phyloP scores from a whole-genome alignment of 1,140 invertebrate genomes.

The Lordiphosa mommai region DNA sequence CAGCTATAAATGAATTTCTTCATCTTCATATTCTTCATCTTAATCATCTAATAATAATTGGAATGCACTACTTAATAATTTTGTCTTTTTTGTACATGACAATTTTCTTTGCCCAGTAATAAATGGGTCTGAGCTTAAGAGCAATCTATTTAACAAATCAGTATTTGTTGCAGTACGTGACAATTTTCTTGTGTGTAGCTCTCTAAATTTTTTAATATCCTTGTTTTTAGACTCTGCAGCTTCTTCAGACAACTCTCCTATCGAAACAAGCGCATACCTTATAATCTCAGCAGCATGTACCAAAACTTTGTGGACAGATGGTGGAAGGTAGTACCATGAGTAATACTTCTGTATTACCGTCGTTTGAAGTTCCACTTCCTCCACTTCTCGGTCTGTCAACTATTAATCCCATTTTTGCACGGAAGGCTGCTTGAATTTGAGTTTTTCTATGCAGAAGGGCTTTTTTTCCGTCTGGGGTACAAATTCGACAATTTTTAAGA shows the following conservation, averaged over 20 bases:
- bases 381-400: no score
- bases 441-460: not conserved
- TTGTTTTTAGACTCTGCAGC: constrained; percentile 1
- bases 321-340: no score
- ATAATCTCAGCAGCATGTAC: not conserved
- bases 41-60: no score
- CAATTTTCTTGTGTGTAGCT: no score
- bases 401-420: no score
- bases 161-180: constrained; percentile 16
- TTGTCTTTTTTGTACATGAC: not conserved
- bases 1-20: no score
- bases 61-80: not conserved
- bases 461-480: not conserved
- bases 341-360: no score
- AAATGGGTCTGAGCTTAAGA: constrained; percentile 52
- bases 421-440: not conserved
- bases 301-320: no score
- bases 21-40: no score
- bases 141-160: constrained; percentile 42
- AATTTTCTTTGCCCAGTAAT: constrained; percentile 20
- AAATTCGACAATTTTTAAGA: not conserved
- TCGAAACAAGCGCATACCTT: not conserved
- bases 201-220: not conserved
- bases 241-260: not conserved
- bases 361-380: no score